Evolutionary conservation across 2,888 invertebrate species (phyloP), one percentile per base, ranked within the genome.

Genomic region (Agonopterix subpropinquella): DNA sequence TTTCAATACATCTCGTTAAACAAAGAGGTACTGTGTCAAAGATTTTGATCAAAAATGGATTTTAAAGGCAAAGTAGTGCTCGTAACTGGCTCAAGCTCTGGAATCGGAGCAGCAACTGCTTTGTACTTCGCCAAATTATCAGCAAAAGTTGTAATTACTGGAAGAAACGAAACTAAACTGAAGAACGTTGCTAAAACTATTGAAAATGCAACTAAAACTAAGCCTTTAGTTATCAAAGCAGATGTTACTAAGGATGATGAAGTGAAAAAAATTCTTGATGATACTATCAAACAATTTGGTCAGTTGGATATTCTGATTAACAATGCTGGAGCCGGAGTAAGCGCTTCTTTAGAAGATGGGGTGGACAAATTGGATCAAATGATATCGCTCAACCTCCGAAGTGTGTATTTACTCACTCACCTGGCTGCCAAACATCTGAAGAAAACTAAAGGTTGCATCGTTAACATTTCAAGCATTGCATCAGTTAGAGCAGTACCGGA

Each of bases 301-400:
- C 52, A 53, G 47, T 44, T 61, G 3, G 61, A 61, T 41, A 51
- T 61, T 0, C 44, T 61, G 8, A 52, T 61, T 1, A 61, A 61
- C 47, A 56, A 58, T 18, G 59, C 59, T 37, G 59, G 58, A 2
- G 11, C 37, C 1, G 58, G 46, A 8, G 48, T 35, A 8, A 50
- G 56, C 4, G 37, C 47, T 11, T 47, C 45, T 11, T 13, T 47
- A 11, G 48, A 43, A 8, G 45, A 55, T n/a, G 51, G 51, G 5
- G 18, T 58, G 42, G 49, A 51, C n/a, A 51, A 44, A 2, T 61
- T 49, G 36, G 59, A 61, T 36, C 43, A 45, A 11, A 48, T 58
- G n/a, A 41, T 57, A 28, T 36, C 7, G 8, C 47, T 52, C 0
- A 60, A 61, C 47, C 41, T 61, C 9, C 50, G 58, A 28, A 49